phyloP scores from a whole-genome alignment of 2,113 vertebrate species.

The Pyrgilauda ruficollis region DNA sequence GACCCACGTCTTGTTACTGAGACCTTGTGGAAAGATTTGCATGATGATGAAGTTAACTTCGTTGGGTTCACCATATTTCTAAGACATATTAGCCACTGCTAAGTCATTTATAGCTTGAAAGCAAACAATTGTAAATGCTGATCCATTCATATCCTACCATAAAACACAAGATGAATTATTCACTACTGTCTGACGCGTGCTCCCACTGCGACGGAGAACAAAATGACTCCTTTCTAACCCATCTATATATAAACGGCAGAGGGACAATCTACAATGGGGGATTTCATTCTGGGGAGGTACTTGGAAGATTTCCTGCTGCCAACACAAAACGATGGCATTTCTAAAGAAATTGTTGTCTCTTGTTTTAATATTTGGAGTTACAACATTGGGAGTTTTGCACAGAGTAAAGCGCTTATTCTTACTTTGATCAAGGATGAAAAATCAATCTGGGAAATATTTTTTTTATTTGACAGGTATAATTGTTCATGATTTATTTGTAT shows the following conservation, averaged over 20 bases:
- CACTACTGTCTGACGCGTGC: background rate
- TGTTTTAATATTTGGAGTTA: background rate
- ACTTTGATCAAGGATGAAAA: background rate
- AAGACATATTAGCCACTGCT: background rate
- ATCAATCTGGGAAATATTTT: background rate
- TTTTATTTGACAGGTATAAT: background rate
- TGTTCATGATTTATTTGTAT: background rate
- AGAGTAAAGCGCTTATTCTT: background rate
- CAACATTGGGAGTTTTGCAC: background rate
- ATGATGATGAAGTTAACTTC: background rate
- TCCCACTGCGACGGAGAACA: background rate
- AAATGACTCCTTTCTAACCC: background rate
- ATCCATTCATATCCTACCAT: constrained; percentile 27
- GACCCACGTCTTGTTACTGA: background rate
- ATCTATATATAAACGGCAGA: background rate
- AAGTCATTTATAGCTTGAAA: constrained; percentile 50
- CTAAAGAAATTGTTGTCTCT: background rate
- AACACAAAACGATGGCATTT: background rate
- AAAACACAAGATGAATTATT: constrained; percentile 42
- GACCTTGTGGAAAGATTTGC: background rate
- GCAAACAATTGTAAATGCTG: constrained; percentile 55
- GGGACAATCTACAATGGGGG: constrained; percentile 5
- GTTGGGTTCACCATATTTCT: background rate
- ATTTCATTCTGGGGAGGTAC: constrained; percentile 21
- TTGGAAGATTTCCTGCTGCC: background rate